Base-by-base conservation (phyloP, 2,888 invertebrate genomes). In the Autographa pulchrina region DNA sequence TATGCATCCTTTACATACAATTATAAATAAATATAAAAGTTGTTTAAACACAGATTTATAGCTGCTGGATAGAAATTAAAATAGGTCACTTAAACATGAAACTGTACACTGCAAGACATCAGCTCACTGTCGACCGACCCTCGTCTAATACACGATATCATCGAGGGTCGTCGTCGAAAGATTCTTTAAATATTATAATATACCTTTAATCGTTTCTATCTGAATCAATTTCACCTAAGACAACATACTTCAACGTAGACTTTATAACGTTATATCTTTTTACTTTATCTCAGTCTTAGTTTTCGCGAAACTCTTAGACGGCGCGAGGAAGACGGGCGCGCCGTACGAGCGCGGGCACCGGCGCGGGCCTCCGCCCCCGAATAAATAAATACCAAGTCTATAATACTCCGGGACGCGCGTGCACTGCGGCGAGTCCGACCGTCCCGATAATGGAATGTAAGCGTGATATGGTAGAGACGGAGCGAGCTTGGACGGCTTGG, bases 231-330 rank as follows among this genome's bases (percentile, higher is more conserved):
- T 95, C 94, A 94, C 92, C 95, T 94, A 95, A 93, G 94, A 94
- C 93, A 93, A 94, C 93, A 93, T 94, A 92, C 87, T 92, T 91
- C 91, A 93, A 94, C 92, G 93, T 94, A 93, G 93, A 94, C 92
- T 94, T 93, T 91, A 93, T 92, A 94, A 93, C 90, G 94, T 94
- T 91, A 90, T 92, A 94, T 94, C 92, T 92, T 94, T 92, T 93
- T 92, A 92, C 91, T 93, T 91, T 93, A 93, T 93, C 91, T 96
- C 96, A 96, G 96, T 96, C 96, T 96, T 96, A 93, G 96, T 94
- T 92, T 92, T 93, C 92, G 94, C 93, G 92, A 93, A 93, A 94
- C 93, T 92, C 92, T 90, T 91, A 90, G 92, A 91, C 90, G 92
- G 94, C 90, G 93, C 93, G 90, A 91, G 93, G 92, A 91, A 90